Conservation (phyloP, 2,888 invertebrate genomes). For the Torymus aiolomorphi region DNA sequence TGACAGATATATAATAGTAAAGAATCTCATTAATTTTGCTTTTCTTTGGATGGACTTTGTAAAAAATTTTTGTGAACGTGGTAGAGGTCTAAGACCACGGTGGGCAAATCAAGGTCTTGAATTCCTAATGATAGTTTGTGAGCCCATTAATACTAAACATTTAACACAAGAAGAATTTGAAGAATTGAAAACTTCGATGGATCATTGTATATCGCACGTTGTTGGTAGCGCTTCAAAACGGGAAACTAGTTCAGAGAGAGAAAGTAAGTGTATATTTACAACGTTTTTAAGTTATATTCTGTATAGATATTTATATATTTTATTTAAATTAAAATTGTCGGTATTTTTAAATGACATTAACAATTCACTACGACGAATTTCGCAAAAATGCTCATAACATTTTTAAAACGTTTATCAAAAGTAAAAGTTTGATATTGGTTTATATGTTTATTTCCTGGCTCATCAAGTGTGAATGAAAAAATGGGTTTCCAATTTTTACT, state of each 20-base stretch:
- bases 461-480: too few species aligned
- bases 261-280: slow-evolving; percentile 54
- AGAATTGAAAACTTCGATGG: slow-evolving; percentile 86
- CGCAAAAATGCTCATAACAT: too few species aligned
- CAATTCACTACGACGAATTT: background rate
- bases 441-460: too few species aligned
- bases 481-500: too few species aligned
- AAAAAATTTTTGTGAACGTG: slow-evolving; percentile 87
- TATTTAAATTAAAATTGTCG: background rate
- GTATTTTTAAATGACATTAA: background rate
- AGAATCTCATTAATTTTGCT: slow-evolving; percentile 83
- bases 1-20: slow-evolving; percentile 77
- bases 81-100: slow-evolving; percentile 87
- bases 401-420: too few species aligned
- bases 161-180: slow-evolving; percentile 88
- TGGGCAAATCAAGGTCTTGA: slow-evolving; percentile 95
- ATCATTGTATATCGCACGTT: slow-evolving; percentile 91
- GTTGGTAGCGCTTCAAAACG: slow-evolving; percentile 80
- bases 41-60: slow-evolving; percentile 94
- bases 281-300: too few species aligned
- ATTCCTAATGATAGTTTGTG: slow-evolving; percentile 89
- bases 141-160: slow-evolving; percentile 87
- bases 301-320: background rate
- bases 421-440: too few species aligned
- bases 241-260: slow-evolving; percentile 60